Conservation (phyloP, 2,888 invertebrate species). For the Proisotoma minuta region DNA sequence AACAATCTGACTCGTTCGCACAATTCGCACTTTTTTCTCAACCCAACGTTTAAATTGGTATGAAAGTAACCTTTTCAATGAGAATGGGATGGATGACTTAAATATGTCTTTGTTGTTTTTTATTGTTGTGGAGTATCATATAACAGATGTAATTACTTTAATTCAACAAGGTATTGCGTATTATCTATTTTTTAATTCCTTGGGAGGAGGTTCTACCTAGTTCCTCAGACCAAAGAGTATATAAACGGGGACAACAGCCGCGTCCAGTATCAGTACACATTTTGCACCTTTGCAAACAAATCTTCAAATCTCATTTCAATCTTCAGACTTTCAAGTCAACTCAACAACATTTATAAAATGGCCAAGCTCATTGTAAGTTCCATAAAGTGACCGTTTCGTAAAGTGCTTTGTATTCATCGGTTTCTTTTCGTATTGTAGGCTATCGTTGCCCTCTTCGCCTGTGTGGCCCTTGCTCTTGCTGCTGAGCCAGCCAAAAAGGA, state of each 20-base stretch:
- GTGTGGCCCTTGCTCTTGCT: slow-evolving; percentile 35
- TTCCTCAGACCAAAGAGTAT: slow-evolving; percentile 11
- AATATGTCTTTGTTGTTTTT: too few species aligned
- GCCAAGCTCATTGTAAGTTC: slow-evolving; percentile 43
- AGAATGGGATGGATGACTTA: too few species aligned
- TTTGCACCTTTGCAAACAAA: slow-evolving; percentile 18
- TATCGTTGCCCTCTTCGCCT: slow-evolving; percentile 39
- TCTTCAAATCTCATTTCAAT: neutral
- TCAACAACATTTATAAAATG: slow-evolving; percentile 31
- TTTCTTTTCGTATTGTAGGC: slow-evolving; percentile 25
- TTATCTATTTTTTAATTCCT: too few species aligned
- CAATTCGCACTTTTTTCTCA: too few species aligned
- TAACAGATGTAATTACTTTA: too few species aligned
- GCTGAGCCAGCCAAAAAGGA: slow-evolving; percentile 37
- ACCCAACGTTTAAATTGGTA: too few species aligned
- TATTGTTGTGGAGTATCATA: too few species aligned
- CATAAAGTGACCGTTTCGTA: neutral
- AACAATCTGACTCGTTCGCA: too few species aligned
- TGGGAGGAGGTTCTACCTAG: neutral
- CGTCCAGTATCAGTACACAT: slow-evolving; percentile 18
- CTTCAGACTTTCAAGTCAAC: slow-evolving; percentile 18
- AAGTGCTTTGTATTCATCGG: slow-evolving; percentile 2
- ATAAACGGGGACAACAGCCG: slow-evolving; percentile 15
- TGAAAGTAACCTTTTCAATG: too few species aligned
- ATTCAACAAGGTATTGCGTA: too few species aligned